Base-by-base conservation (phyloP, 2,113 vertebrate genomes). In the Oncorhynchus nerka region DNA sequence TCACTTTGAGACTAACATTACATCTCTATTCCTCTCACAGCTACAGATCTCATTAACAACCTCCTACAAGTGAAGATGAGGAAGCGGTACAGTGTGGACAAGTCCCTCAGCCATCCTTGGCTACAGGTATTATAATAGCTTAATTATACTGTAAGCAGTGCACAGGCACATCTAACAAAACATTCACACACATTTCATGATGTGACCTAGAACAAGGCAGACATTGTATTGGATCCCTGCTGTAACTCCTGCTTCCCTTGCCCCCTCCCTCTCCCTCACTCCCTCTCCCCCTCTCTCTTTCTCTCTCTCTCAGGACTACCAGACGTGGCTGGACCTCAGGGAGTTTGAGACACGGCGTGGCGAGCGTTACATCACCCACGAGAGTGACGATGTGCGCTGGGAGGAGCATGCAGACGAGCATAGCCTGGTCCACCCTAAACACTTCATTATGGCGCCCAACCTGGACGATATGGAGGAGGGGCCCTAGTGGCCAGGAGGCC, bases 21-120 rank as follows among this genome's bases (percentile, higher is more conserved):
- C 1, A 1, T 55, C 51, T 55, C 20, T 77, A n/a, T 77, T 69
- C 72, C 22, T 81, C 78, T 81, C 24, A 76, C 90, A 99, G 97
- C 97, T 72, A 99, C 96, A 83, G 97, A 99, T 91, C 94, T 99
- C 87, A 99, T 99, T 92, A 98, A 98, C 89, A 99, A 99, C 88
- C 95, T 99, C 78, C 96, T 99, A 81, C 97, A 99, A 92, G 97
- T 99, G 87, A 99, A 99, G 92, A 99, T 99, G 97, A 97, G 97
- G 88, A 98, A 99, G 89, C 95, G 97, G 79, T 99, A 96, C 91
- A 99, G 97, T 77, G 97, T 99, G 90, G 97, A 98, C 90, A 99
- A 99, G 89, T 98, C 97, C 81, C 96, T 99, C 81, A 99, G 97
- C 91, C 97, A 99, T 80, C 97, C 97, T 0, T 99, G 97, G 97